Conservation (phyloP, 1,140 invertebrate species). For the Idris sp. region DNA sequence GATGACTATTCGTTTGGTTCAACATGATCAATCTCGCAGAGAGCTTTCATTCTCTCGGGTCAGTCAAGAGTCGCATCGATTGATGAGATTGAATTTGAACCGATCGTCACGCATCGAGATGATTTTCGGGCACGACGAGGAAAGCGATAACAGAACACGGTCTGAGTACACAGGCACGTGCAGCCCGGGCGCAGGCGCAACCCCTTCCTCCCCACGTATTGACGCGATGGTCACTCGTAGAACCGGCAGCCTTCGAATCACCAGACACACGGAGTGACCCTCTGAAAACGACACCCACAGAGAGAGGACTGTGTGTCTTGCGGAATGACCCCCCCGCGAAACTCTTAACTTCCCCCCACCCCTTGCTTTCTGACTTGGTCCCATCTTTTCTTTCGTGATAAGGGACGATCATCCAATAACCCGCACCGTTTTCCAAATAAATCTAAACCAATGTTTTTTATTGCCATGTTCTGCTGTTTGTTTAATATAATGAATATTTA, state of each 20-base stretch:
- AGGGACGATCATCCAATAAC: no score
- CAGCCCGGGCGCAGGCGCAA: constrained; percentile 70
- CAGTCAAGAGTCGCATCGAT: constrained; percentile 56
- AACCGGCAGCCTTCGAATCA: constrained; percentile 67
- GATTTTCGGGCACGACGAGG: constrained; percentile 49
- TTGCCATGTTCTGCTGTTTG: no score
- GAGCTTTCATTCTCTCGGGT: constrained; percentile 45
- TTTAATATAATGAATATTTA: no score
- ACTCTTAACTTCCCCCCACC: no score
- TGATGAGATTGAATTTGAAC: constrained; percentile 54
- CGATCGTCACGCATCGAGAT: constrained; percentile 56
- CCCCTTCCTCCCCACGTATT: constrained; percentile 74
- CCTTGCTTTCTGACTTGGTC: no score
- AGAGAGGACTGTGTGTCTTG: constrained; percentile 72
- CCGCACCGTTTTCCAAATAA: no score
- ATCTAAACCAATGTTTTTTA: no score
- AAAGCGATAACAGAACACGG: constrained; percentile 63
- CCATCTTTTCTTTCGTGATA: no score
- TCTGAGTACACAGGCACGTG: constrained; percentile 47
- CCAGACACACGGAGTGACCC: constrained; percentile 64
- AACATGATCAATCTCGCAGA: constrained; percentile 52
- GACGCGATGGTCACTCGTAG: constrained; percentile 75
- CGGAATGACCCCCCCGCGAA: no score
- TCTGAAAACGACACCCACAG: constrained; percentile 65
- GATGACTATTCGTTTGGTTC: constrained; percentile 18